These are phyloP conservation scores for Calycopis cecrops DNA, from an alignment of 1,140 invertebrate genomes.

Conservation along the genomic window DNA sequence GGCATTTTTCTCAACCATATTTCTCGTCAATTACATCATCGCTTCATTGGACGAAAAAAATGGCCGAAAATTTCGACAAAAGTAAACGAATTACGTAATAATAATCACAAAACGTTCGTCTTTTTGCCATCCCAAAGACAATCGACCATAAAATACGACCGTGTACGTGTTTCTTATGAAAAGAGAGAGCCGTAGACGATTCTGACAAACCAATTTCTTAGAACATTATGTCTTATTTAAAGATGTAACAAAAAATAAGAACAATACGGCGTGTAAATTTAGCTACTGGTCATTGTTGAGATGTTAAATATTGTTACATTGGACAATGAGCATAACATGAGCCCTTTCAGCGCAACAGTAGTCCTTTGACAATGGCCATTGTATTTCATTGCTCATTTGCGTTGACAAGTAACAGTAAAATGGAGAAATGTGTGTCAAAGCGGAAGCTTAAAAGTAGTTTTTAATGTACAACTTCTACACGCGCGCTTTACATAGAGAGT, in stretches of 20 bases:
- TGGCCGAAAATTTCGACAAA: neutral
- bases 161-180: conserved; percentile 58
- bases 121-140: conserved; percentile 58
- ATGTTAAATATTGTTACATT: conserved; percentile 38
- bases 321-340: neutral
- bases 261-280: conserved; percentile 48
- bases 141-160: conserved; percentile 67
- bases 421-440: neutral
- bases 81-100: conserved; percentile 1
- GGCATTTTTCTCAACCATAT: neutral
- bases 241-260: conserved; percentile 61
- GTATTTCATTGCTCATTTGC: conserved; percentile 5
- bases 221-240: conserved; percentile 71
- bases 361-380: conserved; percentile 2
- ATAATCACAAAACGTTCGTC: conserved; percentile 20
- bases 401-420: conserved; percentile 3
- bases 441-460: neutral
- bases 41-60: conserved; percentile 3
- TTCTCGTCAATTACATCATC: neutral
- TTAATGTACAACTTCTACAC: no score
- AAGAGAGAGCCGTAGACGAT: conserved; percentile 56
- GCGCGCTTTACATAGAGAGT: no score
- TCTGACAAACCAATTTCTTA: conserved; percentile 64
- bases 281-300: conserved; percentile 48
- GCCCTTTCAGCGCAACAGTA: conserved; percentile 4